Conservation (phyloP, 2,888 invertebrate species). For the Drosophila diplacantha region DNA sequence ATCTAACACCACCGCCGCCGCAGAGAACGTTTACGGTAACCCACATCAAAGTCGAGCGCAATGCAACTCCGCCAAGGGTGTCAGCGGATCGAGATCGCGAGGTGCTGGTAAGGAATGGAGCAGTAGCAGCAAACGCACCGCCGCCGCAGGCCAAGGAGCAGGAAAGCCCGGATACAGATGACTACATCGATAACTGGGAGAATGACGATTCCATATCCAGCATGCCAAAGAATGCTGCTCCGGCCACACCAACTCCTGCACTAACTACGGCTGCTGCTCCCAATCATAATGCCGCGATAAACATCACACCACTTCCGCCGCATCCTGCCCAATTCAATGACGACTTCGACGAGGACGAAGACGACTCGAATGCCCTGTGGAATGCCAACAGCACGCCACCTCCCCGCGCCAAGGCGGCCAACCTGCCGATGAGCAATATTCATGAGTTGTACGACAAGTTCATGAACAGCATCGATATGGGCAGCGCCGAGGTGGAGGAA, state of each 20-base stretch:
- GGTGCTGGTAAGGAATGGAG: constrained; percentile 35
- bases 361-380: constrained; percentile 64
- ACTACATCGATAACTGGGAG: constrained; percentile 77
- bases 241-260: not conserved
- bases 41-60: constrained; percentile 52
- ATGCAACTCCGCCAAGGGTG: constrained; percentile 44
- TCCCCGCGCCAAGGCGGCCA: constrained; percentile 43
- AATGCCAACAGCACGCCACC: constrained; percentile 63
- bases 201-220: constrained; percentile 73
- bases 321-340: not conserved
- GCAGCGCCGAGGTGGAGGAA: constrained; percentile 1
- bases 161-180: constrained; percentile 77
- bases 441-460: constrained; percentile 76
- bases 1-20: constrained; percentile 48
- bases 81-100: constrained; percentile 7
- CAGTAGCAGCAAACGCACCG: constrained; percentile 42
- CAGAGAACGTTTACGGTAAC: constrained; percentile 25
- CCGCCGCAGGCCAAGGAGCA: constrained; percentile 33
- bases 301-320: constrained; percentile 4
- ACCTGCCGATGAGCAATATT: constrained; percentile 50
- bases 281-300: constrained; percentile 16
- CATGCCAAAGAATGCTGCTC: constrained; percentile 53
- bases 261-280: constrained; percentile 3
- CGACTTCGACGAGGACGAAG: constrained; percentile 48
- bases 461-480: constrained; percentile 75